Conservation (phyloP, 2,888 invertebrate genomes). For the Caenorhabditis drosophilae region DNA sequence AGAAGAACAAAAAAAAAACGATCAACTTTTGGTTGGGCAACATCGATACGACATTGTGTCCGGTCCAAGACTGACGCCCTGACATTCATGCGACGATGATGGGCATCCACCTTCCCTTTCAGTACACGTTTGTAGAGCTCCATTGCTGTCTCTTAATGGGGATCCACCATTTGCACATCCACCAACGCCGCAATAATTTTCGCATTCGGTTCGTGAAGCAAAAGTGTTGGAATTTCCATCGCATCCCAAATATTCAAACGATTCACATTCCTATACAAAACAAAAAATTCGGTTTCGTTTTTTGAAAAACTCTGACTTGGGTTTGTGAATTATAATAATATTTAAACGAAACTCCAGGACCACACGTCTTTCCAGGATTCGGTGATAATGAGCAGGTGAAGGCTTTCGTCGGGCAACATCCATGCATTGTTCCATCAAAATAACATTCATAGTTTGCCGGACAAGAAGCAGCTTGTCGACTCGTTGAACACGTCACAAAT, state of each 20-base stretch:
- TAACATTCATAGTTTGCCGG: constrained; percentile 59
- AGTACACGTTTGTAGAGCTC: constrained; percentile 47
- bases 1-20: constrained; percentile 2
- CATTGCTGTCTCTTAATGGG: constrained; percentile 47
- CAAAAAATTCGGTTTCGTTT: too few relatives aligned
- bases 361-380: constrained; percentile 55
- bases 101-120: constrained; percentile 54
- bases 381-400: constrained; percentile 57
- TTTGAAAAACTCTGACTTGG: too few relatives aligned
- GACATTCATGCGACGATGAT: constrained; percentile 56
- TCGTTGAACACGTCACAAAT: constrained; percentile 49
- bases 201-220: constrained; percentile 52
- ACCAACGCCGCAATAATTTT: constrained; percentile 61
- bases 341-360: constrained; percentile 56
- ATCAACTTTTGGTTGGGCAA: constrained; percentile 55
- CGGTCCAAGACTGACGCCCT: constrained; percentile 47
- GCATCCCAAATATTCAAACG: constrained; percentile 59
- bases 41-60: constrained; percentile 52
- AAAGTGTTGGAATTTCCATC: constrained; percentile 64
- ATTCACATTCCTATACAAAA: constrained; percentile 58
- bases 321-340: constrained; percentile 54
- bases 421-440: constrained; percentile 55
- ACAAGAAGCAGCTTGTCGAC: constrained; percentile 46
- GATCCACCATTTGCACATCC: constrained; percentile 58
- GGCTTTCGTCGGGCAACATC: constrained; percentile 60